Conservation (phyloP, 2,888 invertebrate species). For the Machimus rusticus region DNA sequence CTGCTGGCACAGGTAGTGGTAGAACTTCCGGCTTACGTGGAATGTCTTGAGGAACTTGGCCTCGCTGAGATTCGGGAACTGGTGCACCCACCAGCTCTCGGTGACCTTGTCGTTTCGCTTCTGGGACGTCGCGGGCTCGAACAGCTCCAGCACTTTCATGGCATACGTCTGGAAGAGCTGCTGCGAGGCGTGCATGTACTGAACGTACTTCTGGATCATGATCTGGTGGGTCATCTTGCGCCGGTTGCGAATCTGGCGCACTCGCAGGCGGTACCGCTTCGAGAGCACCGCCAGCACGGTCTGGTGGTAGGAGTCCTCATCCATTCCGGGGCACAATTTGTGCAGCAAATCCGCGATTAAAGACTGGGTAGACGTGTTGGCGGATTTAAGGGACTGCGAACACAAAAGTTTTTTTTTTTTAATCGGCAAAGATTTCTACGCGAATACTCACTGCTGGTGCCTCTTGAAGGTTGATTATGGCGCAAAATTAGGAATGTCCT, state of each 20-base stretch:
- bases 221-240: slow-evolving; percentile 28
- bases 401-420: not conserved
- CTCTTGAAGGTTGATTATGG: not conserved
- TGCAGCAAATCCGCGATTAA: not conserved
- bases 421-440: not conserved
- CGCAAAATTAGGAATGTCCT: not conserved
- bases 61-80: slow-evolving; percentile 7
- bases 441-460: not conserved
- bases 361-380: not conserved
- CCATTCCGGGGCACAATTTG: not conserved
- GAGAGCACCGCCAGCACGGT: not conserved
- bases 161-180: slow-evolving; percentile 10
- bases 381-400: not conserved
- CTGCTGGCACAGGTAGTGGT: slow-evolving; percentile 1
- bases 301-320: not conserved
- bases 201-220: slow-evolving; percentile 11
- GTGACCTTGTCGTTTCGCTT: not conserved
- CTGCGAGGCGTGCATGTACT: slow-evolving; percentile 25
- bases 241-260: slow-evolving; percentile 4
- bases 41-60: slow-evolving; percentile 9
- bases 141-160: not conserved
- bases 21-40: slow-evolving; percentile 1
- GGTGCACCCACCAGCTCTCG: slow-evolving; percentile 25
- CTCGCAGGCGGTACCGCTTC: not conserved
- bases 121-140: not conserved